Evolutionary conservation across 2,113 vertebrate genomes (phyloP).

Genomic region (Thryonomys swinderianus): DNA sequence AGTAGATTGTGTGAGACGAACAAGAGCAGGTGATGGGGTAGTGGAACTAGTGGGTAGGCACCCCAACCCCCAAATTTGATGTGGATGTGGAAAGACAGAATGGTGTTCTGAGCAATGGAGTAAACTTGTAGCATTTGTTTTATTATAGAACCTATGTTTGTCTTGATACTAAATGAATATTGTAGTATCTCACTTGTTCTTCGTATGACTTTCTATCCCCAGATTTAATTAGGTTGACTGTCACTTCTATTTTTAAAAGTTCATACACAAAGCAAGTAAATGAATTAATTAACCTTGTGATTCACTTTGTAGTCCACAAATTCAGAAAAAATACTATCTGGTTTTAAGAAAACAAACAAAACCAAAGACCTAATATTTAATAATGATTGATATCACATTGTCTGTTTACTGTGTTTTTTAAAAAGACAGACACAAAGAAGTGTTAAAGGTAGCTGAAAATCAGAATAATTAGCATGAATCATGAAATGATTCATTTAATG

Average conservation of each 20-base stretch:
- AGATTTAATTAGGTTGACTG: background rate
- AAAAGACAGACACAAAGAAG: background rate
- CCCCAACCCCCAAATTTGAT: background rate
- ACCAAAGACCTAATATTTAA: constrained; percentile 30
- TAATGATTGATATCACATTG: background rate
- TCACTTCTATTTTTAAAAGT: constrained; percentile 26
- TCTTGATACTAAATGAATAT: constrained; percentile 23
- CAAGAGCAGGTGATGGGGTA: background rate
- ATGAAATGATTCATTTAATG: constrained; percentile 9
- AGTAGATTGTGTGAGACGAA: background rate
- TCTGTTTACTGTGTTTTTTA: background rate
- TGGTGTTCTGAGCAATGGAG: background rate
- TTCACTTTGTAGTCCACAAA: background rate
- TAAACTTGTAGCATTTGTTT: background rate
- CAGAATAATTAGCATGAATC: constrained; percentile 31
- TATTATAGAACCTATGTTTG: background rate
- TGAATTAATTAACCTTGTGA: constrained; percentile 12
- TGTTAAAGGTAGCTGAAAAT: constrained; percentile 5
- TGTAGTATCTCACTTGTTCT: constrained; percentile 5
- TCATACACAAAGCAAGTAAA: background rate
- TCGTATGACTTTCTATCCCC: background rate
- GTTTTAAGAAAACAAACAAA: constrained; percentile 33
- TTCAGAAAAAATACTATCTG: constrained; percentile 20
- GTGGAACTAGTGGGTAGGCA: background rate
- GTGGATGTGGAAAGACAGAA: background rate